A percentile compares a stretch with the other conserved stretches of the same genome.
Evolutionary conservation across 2,797 vertebrate genomes (phyloP).

Genomic region (Cheirogaleus major): DNA sequence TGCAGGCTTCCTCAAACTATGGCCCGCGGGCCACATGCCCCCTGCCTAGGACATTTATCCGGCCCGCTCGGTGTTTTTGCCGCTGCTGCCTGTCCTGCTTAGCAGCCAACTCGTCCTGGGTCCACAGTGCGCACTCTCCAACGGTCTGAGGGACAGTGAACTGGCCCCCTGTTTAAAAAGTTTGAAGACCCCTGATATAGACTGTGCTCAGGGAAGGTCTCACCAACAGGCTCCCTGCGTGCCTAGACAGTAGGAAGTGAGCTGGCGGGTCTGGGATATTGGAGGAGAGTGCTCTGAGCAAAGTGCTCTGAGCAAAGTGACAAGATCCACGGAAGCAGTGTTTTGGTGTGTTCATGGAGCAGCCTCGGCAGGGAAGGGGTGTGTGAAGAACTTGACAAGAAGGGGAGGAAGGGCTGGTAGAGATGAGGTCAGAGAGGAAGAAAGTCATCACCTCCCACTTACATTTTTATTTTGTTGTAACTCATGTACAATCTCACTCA

Average conservation of each 20-base stretch:
- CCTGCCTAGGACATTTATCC: too few relatives aligned
- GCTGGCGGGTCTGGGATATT: accelerated
- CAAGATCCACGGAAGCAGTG: not conserved
- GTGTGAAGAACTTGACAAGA: not conserved
- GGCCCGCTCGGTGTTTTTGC: too few relatives aligned
- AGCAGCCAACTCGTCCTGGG: too few relatives aligned
- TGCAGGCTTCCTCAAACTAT: too few relatives aligned
- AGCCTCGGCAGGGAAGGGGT: too few relatives aligned
- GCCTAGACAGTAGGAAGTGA: not conserved
- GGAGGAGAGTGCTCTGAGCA: accelerated
- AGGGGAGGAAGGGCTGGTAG: accelerated
- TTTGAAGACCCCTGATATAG: not conserved
- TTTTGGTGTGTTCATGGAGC: accelerated
- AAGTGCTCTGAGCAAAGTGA: accelerated
- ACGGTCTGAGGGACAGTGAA: too few relatives aligned
- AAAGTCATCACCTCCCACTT: not conserved
- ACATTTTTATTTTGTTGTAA: not conserved
- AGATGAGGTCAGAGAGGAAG: not conserved
- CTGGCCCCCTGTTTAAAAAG: too few relatives aligned
- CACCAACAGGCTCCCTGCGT: not conserved
- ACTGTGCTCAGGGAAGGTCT: not conserved
- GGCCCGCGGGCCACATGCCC: too few relatives aligned
- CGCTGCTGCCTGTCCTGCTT: too few relatives aligned
- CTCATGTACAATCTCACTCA: not conserved
- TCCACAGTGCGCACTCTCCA: too few relatives aligned